These are phyloP conservation scores for Crotalus helleri DNA, from an alignment of 2,113 vertebrate species.

Conservation along the genomic window DNA sequence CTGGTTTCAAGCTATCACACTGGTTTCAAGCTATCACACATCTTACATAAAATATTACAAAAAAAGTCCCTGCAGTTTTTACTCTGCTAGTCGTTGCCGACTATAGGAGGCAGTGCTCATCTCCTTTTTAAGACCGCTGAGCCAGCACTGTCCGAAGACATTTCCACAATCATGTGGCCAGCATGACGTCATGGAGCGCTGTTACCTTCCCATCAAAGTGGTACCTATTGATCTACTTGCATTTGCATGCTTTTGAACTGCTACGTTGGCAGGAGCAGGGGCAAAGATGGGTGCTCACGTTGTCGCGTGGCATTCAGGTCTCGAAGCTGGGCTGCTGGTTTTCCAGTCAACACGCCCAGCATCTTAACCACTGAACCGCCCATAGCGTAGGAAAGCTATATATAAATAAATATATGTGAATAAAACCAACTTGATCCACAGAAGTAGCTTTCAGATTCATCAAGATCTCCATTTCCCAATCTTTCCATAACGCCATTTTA, in stretches of 20 bases:
- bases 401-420: background rate
- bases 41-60: background rate
- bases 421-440: background rate
- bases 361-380: background rate
- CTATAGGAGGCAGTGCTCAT: background rate
- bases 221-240: background rate
- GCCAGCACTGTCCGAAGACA: background rate
- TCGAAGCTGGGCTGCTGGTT: background rate
- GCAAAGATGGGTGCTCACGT: background rate
- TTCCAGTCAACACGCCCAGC: background rate
- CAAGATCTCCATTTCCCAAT: no score
- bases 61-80: background rate
- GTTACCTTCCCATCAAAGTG: background rate
- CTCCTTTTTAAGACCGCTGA: background rate
- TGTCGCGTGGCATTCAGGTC: background rate
- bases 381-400: background rate
- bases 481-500: background rate
- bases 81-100: background rate
- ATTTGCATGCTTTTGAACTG: background rate
- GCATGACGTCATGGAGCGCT: background rate
- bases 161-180: background rate
- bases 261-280: background rate
- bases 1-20: background rate
- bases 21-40: background rate
- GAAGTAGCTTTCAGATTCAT: background rate